These are phyloP conservation scores for Lysandra coridon DNA, from an alignment of 2,888 invertebrate genomes.

Conservation along the genomic window DNA sequence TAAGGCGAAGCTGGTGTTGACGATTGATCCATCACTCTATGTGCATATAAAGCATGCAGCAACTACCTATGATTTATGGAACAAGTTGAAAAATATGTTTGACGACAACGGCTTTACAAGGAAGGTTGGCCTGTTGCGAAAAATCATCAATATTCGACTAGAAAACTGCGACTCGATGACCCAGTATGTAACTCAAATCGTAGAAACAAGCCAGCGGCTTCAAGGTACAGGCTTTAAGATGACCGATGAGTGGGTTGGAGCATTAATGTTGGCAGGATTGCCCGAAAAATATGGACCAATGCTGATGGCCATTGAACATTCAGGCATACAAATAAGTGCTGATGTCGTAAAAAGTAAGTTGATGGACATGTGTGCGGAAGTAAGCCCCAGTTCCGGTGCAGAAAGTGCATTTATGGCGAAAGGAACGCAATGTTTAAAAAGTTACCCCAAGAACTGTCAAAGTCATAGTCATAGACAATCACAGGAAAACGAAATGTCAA, in stretches of 20 bases:
- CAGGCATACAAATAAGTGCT: neutral
- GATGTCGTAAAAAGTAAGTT: conserved; percentile 15
- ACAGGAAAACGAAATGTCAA: neutral
- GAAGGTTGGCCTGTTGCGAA: conserved; percentile 4
- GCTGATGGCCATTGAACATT: conserved; percentile 21
- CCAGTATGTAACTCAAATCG: conserved; percentile 17
- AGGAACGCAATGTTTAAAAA: too few relatives aligned
- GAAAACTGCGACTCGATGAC: conserved; percentile 21
- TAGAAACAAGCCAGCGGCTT: neutral
- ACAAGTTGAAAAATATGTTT: conserved; percentile 2
- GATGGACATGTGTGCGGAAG: conserved; percentile 21
- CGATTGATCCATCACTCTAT: conserved; percentile 14
- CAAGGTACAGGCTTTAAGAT: conserved; percentile 13
- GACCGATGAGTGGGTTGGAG: conserved; percentile 20
- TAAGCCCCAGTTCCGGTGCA: neutral
- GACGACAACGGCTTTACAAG: conserved; percentile 11
- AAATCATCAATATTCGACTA: conserved; percentile 11
- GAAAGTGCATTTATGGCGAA: too few relatives aligned
- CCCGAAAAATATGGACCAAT: neutral
- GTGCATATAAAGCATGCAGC: neutral
- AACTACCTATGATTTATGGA: conserved; percentile 9
- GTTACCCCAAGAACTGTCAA: too few relatives aligned
- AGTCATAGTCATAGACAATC: conserved; percentile 1
- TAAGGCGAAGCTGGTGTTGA: neutral
- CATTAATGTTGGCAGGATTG: conserved; percentile 17